Base-by-base conservation (phyloP, 1,140 invertebrate species). In the Teleopsis dalmanni region DNA sequence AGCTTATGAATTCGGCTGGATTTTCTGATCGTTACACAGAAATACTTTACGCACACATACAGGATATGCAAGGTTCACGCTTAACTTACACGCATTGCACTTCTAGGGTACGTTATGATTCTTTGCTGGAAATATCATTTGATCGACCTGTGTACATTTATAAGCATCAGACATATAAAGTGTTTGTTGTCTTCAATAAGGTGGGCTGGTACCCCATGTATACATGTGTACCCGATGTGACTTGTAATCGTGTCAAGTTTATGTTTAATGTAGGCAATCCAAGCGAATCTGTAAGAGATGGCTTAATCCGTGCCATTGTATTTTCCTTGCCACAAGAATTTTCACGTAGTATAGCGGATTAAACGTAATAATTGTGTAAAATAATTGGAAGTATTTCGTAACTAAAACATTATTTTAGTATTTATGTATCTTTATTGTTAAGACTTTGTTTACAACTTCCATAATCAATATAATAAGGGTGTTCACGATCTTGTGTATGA, bases 31-130 rank as follows among this genome's bases (percentile, higher is more conserved):
- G 54, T 6, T 88, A 88, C 68, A 80, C 81, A 0, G 86, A 89
- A 73, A 77, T 87, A 45, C 75, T 88, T 25, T 88, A 88, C 60
- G 85, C 85, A 10, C 83, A 87, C 72, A 73, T 88, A 25, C 73
- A 87, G 51, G 85, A 88, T 71, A 79, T 79, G 22, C 84, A 85
- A 61, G 84, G 83, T 8, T 81, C 79, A 29, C 71, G 85, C 3
- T 76, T 89, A 47, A 86, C 85, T 2, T 87, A 87, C 62, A 87
- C 85, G 8, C 85, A 89, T 67, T 87, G 83, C 60, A 84, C 84
- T 31, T 82, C 79, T 48, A 80, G 83, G 53, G 84, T 81, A 35
- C 71, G 76, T 0, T 81, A 80, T 59, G 74, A 79, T 27, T 80
- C 79, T 27, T 72, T 86, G 50, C 76, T 87, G 43, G 85, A 88